These are phyloP conservation scores for Nineta flava DNA, from an alignment of 2,888 invertebrate genomes.

Conservation along the genomic window DNA sequence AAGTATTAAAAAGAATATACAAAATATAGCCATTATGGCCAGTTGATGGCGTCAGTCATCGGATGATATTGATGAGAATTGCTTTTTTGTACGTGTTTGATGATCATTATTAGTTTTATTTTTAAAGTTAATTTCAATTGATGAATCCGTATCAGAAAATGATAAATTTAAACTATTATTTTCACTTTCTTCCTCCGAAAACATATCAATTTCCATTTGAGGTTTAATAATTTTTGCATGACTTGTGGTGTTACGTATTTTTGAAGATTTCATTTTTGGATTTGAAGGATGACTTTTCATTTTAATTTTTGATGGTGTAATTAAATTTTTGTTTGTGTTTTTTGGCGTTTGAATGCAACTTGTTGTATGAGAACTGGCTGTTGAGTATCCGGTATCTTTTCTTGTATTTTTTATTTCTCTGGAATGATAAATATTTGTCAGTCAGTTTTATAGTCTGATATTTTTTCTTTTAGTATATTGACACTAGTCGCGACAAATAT, in stretches of 20 bases:
- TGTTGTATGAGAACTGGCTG: slow-evolving; percentile 41
- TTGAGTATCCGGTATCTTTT: slow-evolving; percentile 54
- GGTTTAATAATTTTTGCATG: neutral
- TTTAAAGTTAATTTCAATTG: neutral
- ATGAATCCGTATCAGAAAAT: neutral
- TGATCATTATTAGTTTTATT: neutral
- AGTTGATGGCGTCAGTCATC: slow-evolving; percentile 39
- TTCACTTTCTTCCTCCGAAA: slow-evolving; percentile 14
- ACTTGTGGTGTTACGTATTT: slow-evolving; percentile 14
- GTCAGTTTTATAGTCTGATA: too few species aligned
- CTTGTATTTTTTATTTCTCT: slow-evolving; percentile 26
- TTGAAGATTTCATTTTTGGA: slow-evolving; percentile 10
- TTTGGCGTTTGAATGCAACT: slow-evolving; percentile 20
- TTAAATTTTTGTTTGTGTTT: slow-evolving; percentile 15
- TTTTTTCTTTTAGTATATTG: too few species aligned
- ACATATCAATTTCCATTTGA: slow-evolving; percentile 10
- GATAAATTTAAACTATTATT: slow-evolving; percentile 8
- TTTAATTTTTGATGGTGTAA: slow-evolving; percentile 14
- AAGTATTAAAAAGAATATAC: slow-evolving; percentile 36
- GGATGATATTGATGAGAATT: slow-evolving; percentile 7
- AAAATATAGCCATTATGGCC: slow-evolving; percentile 37
- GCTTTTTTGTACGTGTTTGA: neutral
- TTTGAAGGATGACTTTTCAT: neutral
- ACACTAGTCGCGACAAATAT: too few species aligned
- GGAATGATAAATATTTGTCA: slow-evolving; percentile 9